Conservation (phyloP, 2,888 invertebrate genomes). For the Ichneumoninae sp. region DNA sequence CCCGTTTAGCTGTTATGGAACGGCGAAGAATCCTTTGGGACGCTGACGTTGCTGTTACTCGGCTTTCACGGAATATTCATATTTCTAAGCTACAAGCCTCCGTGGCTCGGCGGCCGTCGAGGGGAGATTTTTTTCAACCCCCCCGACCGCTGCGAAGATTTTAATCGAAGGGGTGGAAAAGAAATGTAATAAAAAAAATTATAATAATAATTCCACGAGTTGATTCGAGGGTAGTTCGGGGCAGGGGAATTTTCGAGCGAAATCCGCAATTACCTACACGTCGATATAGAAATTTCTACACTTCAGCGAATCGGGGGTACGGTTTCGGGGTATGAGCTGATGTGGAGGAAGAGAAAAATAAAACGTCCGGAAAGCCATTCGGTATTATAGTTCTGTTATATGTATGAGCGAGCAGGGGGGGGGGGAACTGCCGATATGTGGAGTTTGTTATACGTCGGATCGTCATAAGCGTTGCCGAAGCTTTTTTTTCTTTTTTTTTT, state of each 20-base stretch:
- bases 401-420: neutral
- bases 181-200: neutral
- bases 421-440: neutral
- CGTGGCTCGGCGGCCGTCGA: neutral
- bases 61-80: conserved; percentile 39
- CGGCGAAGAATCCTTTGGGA: conserved; percentile 43
- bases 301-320: conserved; percentile 17
- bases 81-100: conserved; percentile 18
- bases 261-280: conserved; percentile 30
- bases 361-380: conserved; percentile 35
- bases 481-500: neutral
- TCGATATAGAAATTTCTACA: conserved; percentile 10
- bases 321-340: neutral
- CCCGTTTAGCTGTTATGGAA: conserved; percentile 29
- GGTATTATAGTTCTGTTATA: conserved; percentile 32
- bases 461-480: neutral
- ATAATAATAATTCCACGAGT: neutral
- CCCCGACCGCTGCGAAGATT: neutral
- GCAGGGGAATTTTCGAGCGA: neutral
- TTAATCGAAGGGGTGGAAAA: conserved; percentile 34
- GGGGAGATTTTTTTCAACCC: neutral
- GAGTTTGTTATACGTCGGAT: neutral
- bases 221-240: neutral
- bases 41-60: conserved; percentile 53
- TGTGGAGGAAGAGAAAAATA: neutral